These are phyloP conservation scores for Bombus picipes DNA, from an alignment of 1,140 invertebrate genomes.

Conservation along the genomic window DNA sequence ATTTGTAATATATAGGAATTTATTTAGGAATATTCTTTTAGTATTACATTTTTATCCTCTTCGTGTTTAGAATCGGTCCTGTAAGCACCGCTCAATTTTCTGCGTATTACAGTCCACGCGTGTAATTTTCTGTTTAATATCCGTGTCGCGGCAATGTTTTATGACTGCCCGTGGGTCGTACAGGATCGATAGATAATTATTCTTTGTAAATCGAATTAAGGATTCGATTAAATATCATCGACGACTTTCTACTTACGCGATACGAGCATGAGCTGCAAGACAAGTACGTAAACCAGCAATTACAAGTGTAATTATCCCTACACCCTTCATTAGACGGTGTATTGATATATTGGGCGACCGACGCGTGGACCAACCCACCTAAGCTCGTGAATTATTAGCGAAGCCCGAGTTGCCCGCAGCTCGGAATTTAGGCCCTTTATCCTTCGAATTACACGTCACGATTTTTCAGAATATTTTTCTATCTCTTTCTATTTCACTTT, in stretches of 20 bases:
- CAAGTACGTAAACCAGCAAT: conserved; percentile 49
- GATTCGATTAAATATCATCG: background rate
- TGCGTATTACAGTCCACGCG: no score
- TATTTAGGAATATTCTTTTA: no score
- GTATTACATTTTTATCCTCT: no score
- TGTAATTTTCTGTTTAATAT: background rate
- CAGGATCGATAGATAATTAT: background rate
- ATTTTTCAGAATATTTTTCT: background rate
- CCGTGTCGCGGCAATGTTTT: background rate
- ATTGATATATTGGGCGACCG: conserved; percentile 55
- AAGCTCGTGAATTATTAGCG: conserved; percentile 49
- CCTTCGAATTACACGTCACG: background rate
- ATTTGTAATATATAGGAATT: no score
- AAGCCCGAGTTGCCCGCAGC: conserved; percentile 20
- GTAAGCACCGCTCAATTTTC: no score
- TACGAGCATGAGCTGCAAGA: background rate
- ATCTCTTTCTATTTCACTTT: no score
- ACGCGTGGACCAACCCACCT: conserved; percentile 53
- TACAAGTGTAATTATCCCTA: conserved; percentile 56
- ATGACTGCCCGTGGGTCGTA: background rate
- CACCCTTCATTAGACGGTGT: conserved; percentile 50
- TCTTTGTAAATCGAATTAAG: background rate
- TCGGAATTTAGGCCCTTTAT: background rate
- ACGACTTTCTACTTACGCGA: background rate
- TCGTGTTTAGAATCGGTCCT: no score